phyloP scores from a whole-genome alignment of 2,797 vertebrate species.

The Oryzias dopingdopingensis region DNA sequence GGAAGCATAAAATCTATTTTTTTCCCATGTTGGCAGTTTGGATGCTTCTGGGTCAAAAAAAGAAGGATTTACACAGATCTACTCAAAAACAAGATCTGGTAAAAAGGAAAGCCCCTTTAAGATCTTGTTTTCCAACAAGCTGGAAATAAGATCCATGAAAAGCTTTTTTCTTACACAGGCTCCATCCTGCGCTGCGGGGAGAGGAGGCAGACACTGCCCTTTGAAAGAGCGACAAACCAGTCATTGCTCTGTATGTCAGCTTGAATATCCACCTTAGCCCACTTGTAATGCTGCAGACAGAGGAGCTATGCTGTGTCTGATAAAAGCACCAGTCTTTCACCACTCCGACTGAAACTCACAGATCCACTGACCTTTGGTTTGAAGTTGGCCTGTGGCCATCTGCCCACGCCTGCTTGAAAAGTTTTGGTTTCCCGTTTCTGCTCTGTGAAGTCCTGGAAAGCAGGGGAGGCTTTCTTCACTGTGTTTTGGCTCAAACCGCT shows the following conservation, averaged over 20 bases:
- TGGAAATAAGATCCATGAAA: neutral
- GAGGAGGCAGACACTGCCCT: slow-evolving; percentile 1
- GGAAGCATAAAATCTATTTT: no score
- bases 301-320: slow-evolving; percentile 1
- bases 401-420: slow-evolving; percentile 5
- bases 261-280: neutral
- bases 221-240: neutral
- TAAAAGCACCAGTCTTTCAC: slow-evolving; percentile 13
- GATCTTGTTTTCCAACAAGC: no score
- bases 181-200: neutral
- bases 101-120: no score
- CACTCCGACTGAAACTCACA: slow-evolving; percentile 9
- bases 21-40: no score
- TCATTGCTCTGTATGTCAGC: slow-evolving; percentile 7
- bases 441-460: slow-evolving; percentile 7
- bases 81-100: no score
- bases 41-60: no score
- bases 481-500: slow-evolving; percentile 1
- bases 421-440: neutral
- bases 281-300: neutral
- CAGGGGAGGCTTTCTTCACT: slow-evolving; percentile 3
- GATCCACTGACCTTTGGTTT: slow-evolving; percentile 28
- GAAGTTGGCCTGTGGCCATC: slow-evolving; percentile 8
- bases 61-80: no score
- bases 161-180: neutral